Base-by-base conservation (phyloP, 2,888 invertebrate genomes). In the Xanthorhoe spadicearia region DNA sequence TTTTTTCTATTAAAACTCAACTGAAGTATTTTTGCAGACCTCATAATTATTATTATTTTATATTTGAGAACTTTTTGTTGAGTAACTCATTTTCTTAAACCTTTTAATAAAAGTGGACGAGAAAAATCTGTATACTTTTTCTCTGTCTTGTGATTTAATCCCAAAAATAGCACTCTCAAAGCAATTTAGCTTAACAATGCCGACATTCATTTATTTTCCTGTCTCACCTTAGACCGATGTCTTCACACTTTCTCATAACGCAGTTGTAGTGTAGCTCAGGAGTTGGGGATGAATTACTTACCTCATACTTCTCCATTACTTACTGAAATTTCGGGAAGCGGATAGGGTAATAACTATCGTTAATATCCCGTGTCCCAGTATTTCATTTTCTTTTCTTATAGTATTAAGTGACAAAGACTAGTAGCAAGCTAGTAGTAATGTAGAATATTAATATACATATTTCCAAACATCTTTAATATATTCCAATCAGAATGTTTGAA, bases 151-250 rank as follows among this genome's bases (percentile, higher is more conserved):
- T 69, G 69, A 69, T 69, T 63, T 71, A 71, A 74, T 71, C 71
- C 69, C 61, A 28, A 68, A 69, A 68, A 63, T 56, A 57, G 55
- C 55, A 71, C 70, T 64, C 67, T 71, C 64, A 46, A 55, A 61
- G 68, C 69, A 73, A 74, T 74, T 76, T 72, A 64, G 62, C 69
- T 78, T 74, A 78, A 80, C 75, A 76, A 75, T 66, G 76, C 75
- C 80, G 72, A 73, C 81, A 76, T 80, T 78, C 84, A 83, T 86
- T 86, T 84, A 81, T 86, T 84, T 83, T 77, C 81, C 76, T 83
- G 83, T 84, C 84, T 81, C 78, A 80, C 77, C 76, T 74, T 58
- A 69, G 72, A 68, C 71, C 59, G 68, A 66, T 64, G 77, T 69
- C 60, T 77, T 71, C 70, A 68, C 72, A 68, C 66, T 64, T 65